Evolutionary conservation across 35 echinoderm and acorn worm species (phyloP).

Genomic region (Ptychodera flava): DNA sequence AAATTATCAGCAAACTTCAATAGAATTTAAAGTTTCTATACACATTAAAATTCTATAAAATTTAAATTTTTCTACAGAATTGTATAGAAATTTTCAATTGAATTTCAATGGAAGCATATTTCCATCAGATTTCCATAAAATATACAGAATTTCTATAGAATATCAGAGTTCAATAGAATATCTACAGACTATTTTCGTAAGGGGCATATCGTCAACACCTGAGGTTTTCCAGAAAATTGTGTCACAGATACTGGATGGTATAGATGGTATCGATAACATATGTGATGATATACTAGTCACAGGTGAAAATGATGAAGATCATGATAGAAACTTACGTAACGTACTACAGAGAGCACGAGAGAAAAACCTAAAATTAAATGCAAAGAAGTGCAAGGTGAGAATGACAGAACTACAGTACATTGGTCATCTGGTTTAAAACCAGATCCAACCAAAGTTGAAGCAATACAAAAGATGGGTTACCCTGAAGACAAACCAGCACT

Average conservation of each 20-base stretch:
- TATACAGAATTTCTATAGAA: too few species aligned
- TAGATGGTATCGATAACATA: conserved; percentile 4
- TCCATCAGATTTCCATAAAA: too few species aligned
- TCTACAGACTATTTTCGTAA: too few species aligned
- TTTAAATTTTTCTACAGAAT: too few species aligned
- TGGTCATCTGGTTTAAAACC: conserved; percentile 15
- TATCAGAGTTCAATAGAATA: too few species aligned
- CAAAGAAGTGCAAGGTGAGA: neutral
- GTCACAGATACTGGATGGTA: conserved; percentile 18
- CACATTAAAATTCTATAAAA: too few species aligned
- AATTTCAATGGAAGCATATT: too few species aligned
- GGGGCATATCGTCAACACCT: neutral
- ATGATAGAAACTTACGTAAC: neutral
- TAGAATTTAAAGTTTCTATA: too few species aligned
- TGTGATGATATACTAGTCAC: neutral
- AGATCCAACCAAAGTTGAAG: conserved; percentile 48
- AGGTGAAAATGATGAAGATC: neutral
- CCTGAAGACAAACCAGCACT: conserved; percentile 34
- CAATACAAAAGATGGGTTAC: conserved; percentile 26
- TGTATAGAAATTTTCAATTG: too few species aligned
- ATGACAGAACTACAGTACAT: neutral
- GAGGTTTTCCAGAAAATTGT: conserved; percentile 22
- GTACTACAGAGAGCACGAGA: neutral
- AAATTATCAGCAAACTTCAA: too few species aligned
- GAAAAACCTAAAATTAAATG: neutral